Conservation (phyloP, 2,888 invertebrate species). For the Ctenicera cuprea region DNA sequence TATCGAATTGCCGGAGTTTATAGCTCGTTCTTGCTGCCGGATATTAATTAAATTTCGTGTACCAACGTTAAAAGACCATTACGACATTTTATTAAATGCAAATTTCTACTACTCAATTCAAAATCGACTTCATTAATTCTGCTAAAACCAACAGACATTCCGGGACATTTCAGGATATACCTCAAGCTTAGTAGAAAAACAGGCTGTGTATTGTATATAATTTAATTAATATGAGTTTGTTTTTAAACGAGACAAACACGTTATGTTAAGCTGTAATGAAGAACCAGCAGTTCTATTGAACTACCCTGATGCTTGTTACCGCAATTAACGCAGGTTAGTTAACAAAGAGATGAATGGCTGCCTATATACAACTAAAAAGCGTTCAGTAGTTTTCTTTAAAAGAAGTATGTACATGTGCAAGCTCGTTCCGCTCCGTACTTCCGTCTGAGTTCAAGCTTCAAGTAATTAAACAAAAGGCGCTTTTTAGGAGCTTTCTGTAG, state of each 20-base stretch:
- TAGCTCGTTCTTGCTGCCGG: slow-evolving; percentile 29
- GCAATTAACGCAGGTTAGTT: no score
- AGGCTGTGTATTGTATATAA: neutral
- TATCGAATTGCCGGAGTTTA: slow-evolving; percentile 14
- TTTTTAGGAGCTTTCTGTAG: no score
- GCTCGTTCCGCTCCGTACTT: no score
- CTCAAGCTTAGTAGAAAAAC: neutral
- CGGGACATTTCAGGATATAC: neutral
- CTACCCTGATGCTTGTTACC: no score
- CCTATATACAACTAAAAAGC: no score
- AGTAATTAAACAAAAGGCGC: no score
- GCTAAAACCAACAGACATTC: neutral
- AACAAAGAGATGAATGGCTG: no score
- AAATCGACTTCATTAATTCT: slow-evolving; percentile 45
- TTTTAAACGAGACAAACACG: neutral
- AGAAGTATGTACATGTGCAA: no score
- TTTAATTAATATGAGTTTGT: neutral
- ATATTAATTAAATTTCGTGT: slow-evolving; percentile 49
- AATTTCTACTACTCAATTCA: slow-evolving; percentile 41
- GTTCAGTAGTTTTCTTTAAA: no score
- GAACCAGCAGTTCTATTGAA: neutral
- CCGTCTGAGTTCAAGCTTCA: no score
- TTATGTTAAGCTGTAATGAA: neutral
- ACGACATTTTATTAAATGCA: slow-evolving; percentile 49
- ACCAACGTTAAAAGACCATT: slow-evolving; percentile 42